Evolutionary conservation across 1,140 invertebrate species (phyloP).

Genomic region (Drosophila parabipectinata): DNA sequence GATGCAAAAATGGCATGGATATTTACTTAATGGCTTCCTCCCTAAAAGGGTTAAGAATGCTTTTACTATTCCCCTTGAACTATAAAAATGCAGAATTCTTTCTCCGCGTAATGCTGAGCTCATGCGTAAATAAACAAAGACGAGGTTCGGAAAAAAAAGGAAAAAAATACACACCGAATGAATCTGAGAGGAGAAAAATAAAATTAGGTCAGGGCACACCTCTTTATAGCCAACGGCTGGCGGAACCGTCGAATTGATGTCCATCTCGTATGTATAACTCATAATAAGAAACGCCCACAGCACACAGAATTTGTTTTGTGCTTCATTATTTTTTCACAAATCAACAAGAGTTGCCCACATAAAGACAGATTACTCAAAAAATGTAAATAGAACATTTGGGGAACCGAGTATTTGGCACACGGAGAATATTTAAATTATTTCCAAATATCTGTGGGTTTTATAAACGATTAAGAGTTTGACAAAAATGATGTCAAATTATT

Average conservation of each 20-base stretch:
- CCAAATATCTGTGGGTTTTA: too few relatives aligned
- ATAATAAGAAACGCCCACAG: slow-evolving; percentile 68
- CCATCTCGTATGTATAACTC: slow-evolving; percentile 62
- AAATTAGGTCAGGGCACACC: slow-evolving; percentile 76
- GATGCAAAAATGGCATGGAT: slow-evolving; percentile 47
- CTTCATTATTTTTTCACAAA: slow-evolving; percentile 56
- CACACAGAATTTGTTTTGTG: slow-evolving; percentile 43
- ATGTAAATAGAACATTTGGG: slow-evolving; percentile 12
- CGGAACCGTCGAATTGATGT: slow-evolving; percentile 35
- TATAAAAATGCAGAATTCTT: slow-evolving; percentile 42
- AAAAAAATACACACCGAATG: not conserved
- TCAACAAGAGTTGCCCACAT: slow-evolving; percentile 40
- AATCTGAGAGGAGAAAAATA: slow-evolving; percentile 11
- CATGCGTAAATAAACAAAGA: slow-evolving; percentile 67
- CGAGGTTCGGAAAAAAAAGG: slow-evolving; percentile 1
- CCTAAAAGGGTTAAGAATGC: slow-evolving; percentile 41
- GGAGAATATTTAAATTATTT: not conserved
- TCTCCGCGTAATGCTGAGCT: slow-evolving; percentile 50
- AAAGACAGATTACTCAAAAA: slow-evolving; percentile 62
- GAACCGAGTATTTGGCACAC: slow-evolving; percentile 1
- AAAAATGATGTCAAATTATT: too few relatives aligned
- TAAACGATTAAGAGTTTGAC: too few relatives aligned
- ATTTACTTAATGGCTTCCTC: slow-evolving; percentile 47
- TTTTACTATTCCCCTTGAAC: slow-evolving; percentile 46
- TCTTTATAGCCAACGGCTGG: slow-evolving; percentile 67